These are phyloP conservation scores for Temnothorax curvispinosus DNA, from an alignment of 1,140 invertebrate genomes.

Conservation along the genomic window DNA sequence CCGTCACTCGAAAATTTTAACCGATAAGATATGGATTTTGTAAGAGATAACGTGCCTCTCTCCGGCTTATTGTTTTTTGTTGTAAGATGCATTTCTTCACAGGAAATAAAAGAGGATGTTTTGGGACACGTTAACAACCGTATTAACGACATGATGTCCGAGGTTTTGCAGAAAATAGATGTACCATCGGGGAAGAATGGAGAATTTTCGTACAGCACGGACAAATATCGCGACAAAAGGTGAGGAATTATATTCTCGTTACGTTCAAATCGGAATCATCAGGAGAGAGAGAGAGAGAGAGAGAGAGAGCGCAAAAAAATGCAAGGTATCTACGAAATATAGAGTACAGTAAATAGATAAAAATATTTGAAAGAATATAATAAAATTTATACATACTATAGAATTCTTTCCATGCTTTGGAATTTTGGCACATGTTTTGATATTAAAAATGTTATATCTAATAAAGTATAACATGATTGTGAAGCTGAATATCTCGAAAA, in stretches of 20 bases:
- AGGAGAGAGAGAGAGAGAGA: background rate
- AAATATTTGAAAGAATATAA: no score
- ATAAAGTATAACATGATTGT: no score
- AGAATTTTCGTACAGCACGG: background rate
- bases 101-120: slow-evolving; percentile 73
- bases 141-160: slow-evolving; percentile 72
- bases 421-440: no score
- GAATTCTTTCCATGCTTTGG: no score
- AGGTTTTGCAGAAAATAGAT: slow-evolving; percentile 62
- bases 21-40: background rate
- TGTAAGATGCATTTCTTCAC: background rate
- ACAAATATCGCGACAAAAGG: slow-evolving; percentile 71
- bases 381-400: no score
- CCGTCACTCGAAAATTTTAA: background rate
- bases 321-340: no score
- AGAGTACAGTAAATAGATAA: no score
- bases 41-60: background rate
- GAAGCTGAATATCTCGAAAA: no score
- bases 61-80: no score
- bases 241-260: slow-evolving; percentile 7
- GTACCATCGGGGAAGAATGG: background rate
- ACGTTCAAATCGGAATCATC: no score
- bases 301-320: no score
- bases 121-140: slow-evolving; percentile 63
- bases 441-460: no score